Evolutionary conservation across 37 sponge, comb jelly and placozoan species (phyloP).

Genomic region (Aplysina aerophoba): DNA sequence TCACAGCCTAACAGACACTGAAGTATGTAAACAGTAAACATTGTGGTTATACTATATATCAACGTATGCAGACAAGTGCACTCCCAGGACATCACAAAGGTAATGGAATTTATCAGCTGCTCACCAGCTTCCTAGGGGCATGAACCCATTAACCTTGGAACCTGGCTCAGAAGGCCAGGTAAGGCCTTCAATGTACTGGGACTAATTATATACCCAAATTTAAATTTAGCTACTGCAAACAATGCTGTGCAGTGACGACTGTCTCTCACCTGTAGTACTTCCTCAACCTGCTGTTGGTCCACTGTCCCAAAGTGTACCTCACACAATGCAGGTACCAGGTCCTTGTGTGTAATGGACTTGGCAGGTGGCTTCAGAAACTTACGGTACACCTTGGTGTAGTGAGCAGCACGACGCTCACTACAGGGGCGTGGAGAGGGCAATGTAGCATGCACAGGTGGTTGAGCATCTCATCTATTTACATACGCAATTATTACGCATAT

Average conservation of each 20-base stretch:
- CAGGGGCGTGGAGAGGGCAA: not conserved
- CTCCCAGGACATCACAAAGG: not conserved
- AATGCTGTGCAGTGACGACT: no score
- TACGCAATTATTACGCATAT: not conserved
- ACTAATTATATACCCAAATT: no score
- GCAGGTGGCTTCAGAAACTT: not conserved
- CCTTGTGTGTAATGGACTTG: not conserved
- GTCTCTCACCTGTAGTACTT: not conserved
- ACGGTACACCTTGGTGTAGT: slow-evolving; percentile 50
- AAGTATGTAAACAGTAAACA: slow-evolving; percentile 21
- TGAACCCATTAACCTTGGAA: no score
- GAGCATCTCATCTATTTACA: no score
- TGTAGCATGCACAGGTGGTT: no score
- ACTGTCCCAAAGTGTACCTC: slow-evolving; percentile 7
- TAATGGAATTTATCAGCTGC: no score
- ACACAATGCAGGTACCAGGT: not conserved
- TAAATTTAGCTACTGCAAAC: no score
- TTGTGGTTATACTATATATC: not conserved
- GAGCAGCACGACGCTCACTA: slow-evolving; percentile 40
- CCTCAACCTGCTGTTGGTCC: not conserved
- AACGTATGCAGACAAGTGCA: not conserved
- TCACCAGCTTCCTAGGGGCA: no score
- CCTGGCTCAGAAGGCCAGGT: no score
- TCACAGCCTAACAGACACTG: not conserved
- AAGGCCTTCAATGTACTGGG: no score